Base-by-base conservation (phyloP, 2,797 vertebrate species). In the Coregonus ussuriensis region DNA sequence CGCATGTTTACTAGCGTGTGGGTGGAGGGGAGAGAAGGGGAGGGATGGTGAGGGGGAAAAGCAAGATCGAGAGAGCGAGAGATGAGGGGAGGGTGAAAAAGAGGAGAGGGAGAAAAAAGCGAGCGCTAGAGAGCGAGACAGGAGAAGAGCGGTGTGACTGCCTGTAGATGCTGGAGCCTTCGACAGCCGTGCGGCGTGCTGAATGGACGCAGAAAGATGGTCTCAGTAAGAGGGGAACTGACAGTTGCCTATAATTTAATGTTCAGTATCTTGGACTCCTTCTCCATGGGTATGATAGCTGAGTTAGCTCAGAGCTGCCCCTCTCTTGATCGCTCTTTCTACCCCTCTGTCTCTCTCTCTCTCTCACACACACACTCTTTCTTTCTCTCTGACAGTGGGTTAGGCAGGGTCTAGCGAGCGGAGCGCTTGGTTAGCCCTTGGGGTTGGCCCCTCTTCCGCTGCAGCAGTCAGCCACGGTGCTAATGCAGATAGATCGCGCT, bases 161-260 rank as follows among this genome's bases (percentile, higher is more conserved):
- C 90, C 87, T 93, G 88, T 92, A 91, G 93, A 93, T 94, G 92
- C 92, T 90, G 92, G 92, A 93, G 92, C 89, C 92, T 91, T 91
- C 86, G 81, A 90, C 91, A 85, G 89, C 84, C 86, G 88, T 90
- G 91, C 86, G 85, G 72, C 81, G 87, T 78, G 92, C 92, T 86
- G 92, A 91, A 90, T 88, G 90, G 91, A 89, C 89, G 81, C 91
- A 91, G 88, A 90, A 94, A 93, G 91, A 95, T 95, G 94, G 94
- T 94, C 91, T 94, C 94, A 94, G 94, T 95, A 94, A 95, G 95
- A 94, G 96, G 94, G 92, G 95, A 95, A 95, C 96, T 95, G 96
- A 95, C 94, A 85, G 92, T 94, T 84, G 90, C 94, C 95, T 97
- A 94, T 96, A 96, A 96, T 96, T 96, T 96, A 94, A 92, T 95